Evolutionary conservation across 1,140 invertebrate species (phyloP).

Genomic region (Cotesia vestalis): DNA sequence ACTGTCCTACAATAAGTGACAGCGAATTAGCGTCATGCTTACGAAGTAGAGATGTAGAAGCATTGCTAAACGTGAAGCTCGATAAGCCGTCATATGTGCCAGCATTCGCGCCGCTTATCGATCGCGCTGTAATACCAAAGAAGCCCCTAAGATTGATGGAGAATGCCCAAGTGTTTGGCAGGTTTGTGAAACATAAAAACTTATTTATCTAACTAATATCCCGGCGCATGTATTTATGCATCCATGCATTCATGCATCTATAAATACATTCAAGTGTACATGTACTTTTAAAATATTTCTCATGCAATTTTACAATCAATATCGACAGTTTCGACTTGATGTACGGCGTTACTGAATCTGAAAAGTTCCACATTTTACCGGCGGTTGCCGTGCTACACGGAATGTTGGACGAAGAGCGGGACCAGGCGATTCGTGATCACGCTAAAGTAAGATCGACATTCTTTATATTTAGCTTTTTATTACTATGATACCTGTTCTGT

Average conservation of each 20-base stretch:
- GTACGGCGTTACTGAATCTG: slow-evolving; percentile 87
- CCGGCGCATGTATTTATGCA: neutral
- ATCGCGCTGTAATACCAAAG: slow-evolving; percentile 83
- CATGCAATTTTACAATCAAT: slow-evolving; percentile 30
- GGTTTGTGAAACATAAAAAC: slow-evolving; percentile 59
- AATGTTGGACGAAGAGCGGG: slow-evolving; percentile 79
- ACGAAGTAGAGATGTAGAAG: slow-evolving; percentile 63
- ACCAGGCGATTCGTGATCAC: slow-evolving; percentile 81
- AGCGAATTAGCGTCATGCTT: slow-evolving; percentile 72
- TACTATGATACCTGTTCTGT: neutral
- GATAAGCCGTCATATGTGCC: slow-evolving; percentile 62
- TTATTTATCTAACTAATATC: slow-evolving; percentile 6
- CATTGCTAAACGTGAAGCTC: slow-evolving; percentile 57
- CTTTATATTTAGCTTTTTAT: slow-evolving; percentile 16
- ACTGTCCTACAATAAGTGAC: slow-evolving; percentile 75
- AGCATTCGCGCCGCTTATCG: slow-evolving; percentile 78
- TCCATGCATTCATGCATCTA: neutral
- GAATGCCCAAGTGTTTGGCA: slow-evolving; percentile 77
- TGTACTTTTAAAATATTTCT: slow-evolving; percentile 10
- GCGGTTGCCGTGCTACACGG: slow-evolving; percentile 81
- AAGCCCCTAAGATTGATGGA: slow-evolving; percentile 79
- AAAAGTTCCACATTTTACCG: slow-evolving; percentile 85
- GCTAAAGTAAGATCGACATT: slow-evolving; percentile 63
- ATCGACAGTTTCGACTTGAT: slow-evolving; percentile 81
- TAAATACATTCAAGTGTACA: neutral